Percentiles rank a stretch among this genome's conserved stretches.
Conservation (phyloP, 2,797 vertebrate species). For the Petrocephalus sullivani region DNA sequence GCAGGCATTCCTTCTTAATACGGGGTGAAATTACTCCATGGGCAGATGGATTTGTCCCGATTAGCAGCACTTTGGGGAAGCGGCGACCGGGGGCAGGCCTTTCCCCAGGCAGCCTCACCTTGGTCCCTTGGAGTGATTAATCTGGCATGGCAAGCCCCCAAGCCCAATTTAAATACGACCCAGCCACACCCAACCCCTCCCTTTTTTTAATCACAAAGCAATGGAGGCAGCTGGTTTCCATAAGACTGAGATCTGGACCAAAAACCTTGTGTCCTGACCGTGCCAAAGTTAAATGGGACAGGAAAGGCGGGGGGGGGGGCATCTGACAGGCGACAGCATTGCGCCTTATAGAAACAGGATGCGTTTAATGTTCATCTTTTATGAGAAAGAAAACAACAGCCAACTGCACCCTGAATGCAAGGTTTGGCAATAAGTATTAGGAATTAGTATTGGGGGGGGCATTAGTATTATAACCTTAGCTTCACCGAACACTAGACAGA, state of each 20-base stretch:
- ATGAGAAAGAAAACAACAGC: background rate
- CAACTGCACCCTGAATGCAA: background rate
- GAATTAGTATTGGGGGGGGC: no score
- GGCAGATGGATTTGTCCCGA: background rate
- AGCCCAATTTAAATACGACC: conserved; percentile 33
- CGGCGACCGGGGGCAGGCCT: background rate
- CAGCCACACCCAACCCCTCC: conserved; percentile 1
- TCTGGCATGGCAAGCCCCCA: conserved; percentile 41
- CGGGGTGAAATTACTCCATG: background rate
- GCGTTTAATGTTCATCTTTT: background rate
- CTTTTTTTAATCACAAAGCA: conserved; percentile 39
- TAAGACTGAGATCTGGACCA: background rate
- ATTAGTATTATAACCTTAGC: no score
- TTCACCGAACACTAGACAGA: no score
- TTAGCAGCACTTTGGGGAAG: background rate
- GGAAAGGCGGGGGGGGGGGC: background rate
- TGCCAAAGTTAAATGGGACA: background rate
- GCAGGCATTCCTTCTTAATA: conserved; percentile 5
- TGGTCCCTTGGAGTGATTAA: conserved; percentile 42
- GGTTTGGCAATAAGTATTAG: background rate
- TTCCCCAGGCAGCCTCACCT: conserved; percentile 21
- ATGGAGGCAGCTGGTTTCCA: conserved; percentile 49
- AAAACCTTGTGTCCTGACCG: background rate
- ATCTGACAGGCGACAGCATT: background rate
- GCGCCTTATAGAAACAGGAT: background rate